Conservation (phyloP, 64 coral and sea anemone genomes). For the Stylophora pistillata region DNA sequence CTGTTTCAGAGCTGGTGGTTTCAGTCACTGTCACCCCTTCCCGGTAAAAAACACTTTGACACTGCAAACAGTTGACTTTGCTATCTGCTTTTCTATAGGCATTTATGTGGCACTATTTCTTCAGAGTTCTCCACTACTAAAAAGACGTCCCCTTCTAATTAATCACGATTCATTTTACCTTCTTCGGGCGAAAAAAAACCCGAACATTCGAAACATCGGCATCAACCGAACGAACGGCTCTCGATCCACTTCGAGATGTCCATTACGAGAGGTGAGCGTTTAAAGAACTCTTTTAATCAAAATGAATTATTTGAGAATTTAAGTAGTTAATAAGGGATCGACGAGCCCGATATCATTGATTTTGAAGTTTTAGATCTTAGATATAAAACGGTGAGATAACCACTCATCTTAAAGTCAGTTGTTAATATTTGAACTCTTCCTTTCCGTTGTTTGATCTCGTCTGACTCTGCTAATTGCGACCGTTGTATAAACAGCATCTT, state of each 20-base stretch:
- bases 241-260: background rate
- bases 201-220: background rate
- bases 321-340: too few species aligned
- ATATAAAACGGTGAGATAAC: too few species aligned
- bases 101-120: background rate
- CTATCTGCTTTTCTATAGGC: background rate
- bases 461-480: too few species aligned
- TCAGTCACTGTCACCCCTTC: background rate
- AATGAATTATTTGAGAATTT: too few species aligned
- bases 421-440: too few species aligned
- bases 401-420: too few species aligned
- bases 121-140: background rate
- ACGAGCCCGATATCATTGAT: too few species aligned
- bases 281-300: too few species aligned
- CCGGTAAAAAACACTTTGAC: too few species aligned
- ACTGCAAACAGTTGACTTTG: background rate
- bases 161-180: background rate
- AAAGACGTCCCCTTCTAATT: background rate
- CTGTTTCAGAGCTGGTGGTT: background rate
- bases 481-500: too few species aligned
- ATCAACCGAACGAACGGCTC: background rate
- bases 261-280: background rate
- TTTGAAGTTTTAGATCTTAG: too few species aligned
- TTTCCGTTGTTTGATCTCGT: too few species aligned
- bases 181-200: background rate